These are phyloP conservation scores for Nephrotoma appendiculata DNA, from an alignment of 2,888 invertebrate species.

Conservation along the genomic window DNA sequence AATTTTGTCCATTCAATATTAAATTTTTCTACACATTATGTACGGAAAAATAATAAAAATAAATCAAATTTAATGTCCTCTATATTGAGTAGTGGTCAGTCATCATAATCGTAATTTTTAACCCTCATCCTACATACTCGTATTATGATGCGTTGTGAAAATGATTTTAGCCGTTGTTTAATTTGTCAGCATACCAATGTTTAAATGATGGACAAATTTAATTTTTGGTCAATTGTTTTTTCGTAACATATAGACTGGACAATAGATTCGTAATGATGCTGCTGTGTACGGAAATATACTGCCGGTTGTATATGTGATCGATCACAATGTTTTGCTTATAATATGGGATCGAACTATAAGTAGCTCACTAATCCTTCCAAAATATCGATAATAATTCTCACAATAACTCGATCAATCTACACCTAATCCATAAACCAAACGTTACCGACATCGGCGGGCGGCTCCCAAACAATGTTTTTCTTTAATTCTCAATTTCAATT, in stretches of 20 bases:
- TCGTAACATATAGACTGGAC: not conserved
- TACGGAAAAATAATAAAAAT: not conserved
- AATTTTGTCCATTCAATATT: not conserved
- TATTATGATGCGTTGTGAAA: not conserved
- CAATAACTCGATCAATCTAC: not conserved
- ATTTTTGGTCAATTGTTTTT: not conserved
- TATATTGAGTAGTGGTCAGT: not conserved
- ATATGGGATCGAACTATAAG: not conserved
- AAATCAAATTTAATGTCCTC: not conserved
- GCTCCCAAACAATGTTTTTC: not conserved
- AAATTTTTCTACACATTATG: not conserved
- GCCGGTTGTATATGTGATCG: not conserved
- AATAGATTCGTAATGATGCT: not conserved
- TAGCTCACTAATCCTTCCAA: not conserved
- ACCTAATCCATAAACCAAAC: not conserved
- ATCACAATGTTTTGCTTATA: not conserved
- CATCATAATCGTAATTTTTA: not conserved
- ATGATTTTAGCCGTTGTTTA: not conserved
- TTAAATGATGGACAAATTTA: not conserved
- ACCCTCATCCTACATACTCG: not conserved
- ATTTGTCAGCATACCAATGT: not conserved
- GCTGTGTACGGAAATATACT: not conserved
- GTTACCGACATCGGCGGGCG: not conserved
- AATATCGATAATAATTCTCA: not conserved
- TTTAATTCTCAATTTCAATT: not conserved